These are phyloP conservation scores for Anorthoa munda DNA, from an alignment of 2,888 invertebrate genomes.

Conservation along the genomic window DNA sequence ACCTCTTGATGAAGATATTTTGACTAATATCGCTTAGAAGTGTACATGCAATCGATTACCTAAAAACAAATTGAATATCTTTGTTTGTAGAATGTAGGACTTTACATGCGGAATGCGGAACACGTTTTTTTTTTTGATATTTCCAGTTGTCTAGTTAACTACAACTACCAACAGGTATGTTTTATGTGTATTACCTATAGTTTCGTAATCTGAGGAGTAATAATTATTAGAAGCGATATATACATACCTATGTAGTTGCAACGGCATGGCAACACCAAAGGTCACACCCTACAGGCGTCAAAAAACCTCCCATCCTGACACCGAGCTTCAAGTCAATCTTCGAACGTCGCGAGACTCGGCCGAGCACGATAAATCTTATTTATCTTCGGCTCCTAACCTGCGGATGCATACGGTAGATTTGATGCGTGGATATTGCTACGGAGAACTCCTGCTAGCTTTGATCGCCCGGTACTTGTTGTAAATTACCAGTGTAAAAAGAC, in stretches of 20 bases:
- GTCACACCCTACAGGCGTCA: slow-evolving; percentile 12
- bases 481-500: slow-evolving; percentile 58
- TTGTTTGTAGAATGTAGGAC: too few relatives aligned
- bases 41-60: background rate
- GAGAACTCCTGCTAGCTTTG: slow-evolving; percentile 54
- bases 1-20: background rate
- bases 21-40: background rate
- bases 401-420: slow-evolving; percentile 27
- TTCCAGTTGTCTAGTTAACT: background rate
- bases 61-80: background rate
- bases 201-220: too few relatives aligned
- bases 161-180: background rate
- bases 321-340: slow-evolving; percentile 46
- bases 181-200: too few relatives aligned
- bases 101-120: too few relatives aligned
- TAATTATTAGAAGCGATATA: background rate
- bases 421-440: slow-evolving; percentile 46
- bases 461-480: slow-evolving; percentile 65
- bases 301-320: slow-evolving; percentile 28
- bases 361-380: slow-evolving; percentile 52
- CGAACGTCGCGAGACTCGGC: slow-evolving; percentile 22
- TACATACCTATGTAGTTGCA: background rate
- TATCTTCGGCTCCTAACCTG: slow-evolving; percentile 31
- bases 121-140: background rate
- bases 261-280: background rate